Conservation (phyloP, 1,140 invertebrate genomes). For the Dolichoris vasculosae region DNA sequence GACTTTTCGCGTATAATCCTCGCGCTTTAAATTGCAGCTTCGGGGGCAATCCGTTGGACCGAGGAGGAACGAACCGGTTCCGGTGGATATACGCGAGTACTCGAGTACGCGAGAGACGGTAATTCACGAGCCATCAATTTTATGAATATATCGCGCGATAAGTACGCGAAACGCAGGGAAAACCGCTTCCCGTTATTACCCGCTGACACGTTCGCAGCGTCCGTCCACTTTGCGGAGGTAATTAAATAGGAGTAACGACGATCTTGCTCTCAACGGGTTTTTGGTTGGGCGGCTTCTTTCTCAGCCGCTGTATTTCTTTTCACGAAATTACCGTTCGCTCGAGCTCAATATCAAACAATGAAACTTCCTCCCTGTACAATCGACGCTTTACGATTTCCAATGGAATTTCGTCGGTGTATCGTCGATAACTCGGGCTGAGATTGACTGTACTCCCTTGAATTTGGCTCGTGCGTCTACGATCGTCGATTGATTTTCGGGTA, state of each 20-base stretch:
- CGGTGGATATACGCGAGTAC: background rate
- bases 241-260: constrained; percentile 43
- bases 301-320: background rate
- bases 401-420: background rate
- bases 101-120: background rate
- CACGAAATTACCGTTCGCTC: background rate
- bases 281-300: background rate
- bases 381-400: background rate
- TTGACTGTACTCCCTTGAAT: background rate
- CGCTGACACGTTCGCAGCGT: constrained; percentile 36
- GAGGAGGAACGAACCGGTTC: constrained; percentile 21
- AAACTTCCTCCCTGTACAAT: background rate
- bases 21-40: background rate
- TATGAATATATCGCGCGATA: constrained; percentile 48
- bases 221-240: constrained; percentile 35
- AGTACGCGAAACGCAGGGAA: constrained; percentile 25
- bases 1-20: constrained; percentile 12
- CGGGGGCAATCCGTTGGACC: background rate
- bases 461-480: background rate
- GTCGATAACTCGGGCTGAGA: background rate
- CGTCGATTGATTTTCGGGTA: background rate
- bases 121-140: constrained; percentile 42
- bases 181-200: constrained; percentile 40
- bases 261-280: background rate
- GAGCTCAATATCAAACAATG: background rate